phyloP scores from a whole-genome alignment of 2,888 invertebrate species.

The Conomelus anceps region DNA sequence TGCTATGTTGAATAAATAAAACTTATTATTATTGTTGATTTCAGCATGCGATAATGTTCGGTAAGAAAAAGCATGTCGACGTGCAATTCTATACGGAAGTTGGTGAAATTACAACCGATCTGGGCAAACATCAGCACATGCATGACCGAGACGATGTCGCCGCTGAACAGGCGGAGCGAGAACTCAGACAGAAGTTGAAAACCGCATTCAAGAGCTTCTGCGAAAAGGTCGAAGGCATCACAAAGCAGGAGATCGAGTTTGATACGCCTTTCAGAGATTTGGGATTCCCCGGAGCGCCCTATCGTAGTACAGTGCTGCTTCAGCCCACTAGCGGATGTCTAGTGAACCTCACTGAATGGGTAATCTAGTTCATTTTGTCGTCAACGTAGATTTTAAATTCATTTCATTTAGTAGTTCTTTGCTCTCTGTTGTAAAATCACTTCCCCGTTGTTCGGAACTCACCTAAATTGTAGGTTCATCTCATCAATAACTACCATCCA shows the following conservation, averaged over 20 bases:
- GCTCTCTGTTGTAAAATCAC: too few species aligned
- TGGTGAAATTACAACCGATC: constrained; percentile 98
- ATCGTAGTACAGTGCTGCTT: constrained; percentile 87
- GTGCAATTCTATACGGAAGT: constrained; percentile 99
- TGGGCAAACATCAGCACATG: constrained; percentile 99
- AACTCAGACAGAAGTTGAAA: constrained; percentile 91
- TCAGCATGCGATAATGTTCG: constrained; percentile 96
- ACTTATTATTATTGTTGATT: constrained; percentile 32
- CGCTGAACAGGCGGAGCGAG: constrained; percentile 96
- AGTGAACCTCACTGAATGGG: constrained; percentile 96
- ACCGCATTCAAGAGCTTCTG: constrained; percentile 98
- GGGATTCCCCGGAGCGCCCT: constrained; percentile 96
- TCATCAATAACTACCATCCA: too few species aligned
- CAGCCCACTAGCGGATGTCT: constrained; percentile 98
- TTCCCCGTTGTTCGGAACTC: too few species aligned
- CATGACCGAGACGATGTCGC: constrained; percentile 98
- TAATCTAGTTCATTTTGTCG: constrained; percentile 35
- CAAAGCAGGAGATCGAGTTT: constrained; percentile 95
- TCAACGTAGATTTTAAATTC: too few species aligned
- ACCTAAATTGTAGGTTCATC: too few species aligned
- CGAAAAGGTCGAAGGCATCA: constrained; percentile 91
- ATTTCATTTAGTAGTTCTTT: too few species aligned
- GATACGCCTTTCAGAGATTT: constrained; percentile 97
- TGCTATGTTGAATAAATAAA: too few species aligned
- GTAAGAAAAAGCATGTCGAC: constrained; percentile 97